Evolutionary conservation across 2,113 vertebrate genomes (phyloP).

Genomic region (Vulpes lagopus): DNA sequence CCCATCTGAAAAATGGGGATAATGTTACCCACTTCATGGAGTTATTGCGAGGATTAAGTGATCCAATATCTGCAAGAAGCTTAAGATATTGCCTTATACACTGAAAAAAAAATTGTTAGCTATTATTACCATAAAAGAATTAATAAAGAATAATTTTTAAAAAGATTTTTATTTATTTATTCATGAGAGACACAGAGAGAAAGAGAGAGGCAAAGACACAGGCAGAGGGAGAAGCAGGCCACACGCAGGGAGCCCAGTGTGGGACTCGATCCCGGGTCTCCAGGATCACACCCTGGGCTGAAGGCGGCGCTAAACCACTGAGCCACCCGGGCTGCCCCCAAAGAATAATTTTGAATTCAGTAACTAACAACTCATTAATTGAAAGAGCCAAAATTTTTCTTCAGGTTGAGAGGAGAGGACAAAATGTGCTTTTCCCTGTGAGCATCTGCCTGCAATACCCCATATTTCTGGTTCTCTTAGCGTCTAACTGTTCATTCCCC

Average conservation of each 20-base stretch:
- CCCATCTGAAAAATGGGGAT: neutral
- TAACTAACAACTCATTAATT: neutral
- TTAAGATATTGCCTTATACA: neutral
- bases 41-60: neutral
- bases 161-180: no score
- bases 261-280: no score
- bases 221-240: no score
- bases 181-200: no score
- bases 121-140: conserved; percentile 4
- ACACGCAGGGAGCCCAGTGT: no score
- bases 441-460: neutral
- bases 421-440: neutral
- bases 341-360: conserved; percentile 11
- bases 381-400: neutral
- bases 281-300: no score
- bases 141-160: neutral
- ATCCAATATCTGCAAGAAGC: neutral
- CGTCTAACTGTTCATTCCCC: neutral
- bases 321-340: neutral
- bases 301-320: no score
- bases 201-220: no score
- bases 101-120: neutral
- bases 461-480: neutral
- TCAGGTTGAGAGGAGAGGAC: neutral
- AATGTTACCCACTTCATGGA: neutral